Evolutionary conservation across 2,888 invertebrate species (phyloP), one percentile per base, ranked within the genome.

Genomic region (Sturmia bella): DNA sequence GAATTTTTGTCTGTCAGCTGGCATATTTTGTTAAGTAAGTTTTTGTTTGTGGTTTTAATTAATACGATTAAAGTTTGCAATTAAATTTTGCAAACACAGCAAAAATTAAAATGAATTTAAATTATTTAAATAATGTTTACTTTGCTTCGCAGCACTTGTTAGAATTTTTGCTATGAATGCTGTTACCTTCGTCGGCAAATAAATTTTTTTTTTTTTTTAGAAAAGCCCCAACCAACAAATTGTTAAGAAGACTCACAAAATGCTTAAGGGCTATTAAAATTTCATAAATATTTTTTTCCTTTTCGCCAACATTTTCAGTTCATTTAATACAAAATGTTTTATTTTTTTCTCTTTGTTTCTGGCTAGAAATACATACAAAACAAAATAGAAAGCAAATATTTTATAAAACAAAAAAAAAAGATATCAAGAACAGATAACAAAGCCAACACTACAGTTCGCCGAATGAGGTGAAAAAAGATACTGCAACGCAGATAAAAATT

Each of bases 201-300:
- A 50, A 15, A 7, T 12, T 15, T 21, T 27, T 59, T 15, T 50
- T 41, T n/a, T 12, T 32, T 56, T 32, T 24, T 56, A 54, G 27
- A 11, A 37, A 63, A 24, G 32, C 37, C 43, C 37, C 56, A 7
- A 56, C 1, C 12, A 57, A 56, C 15, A 27, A 37, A 21, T 19
- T 50, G 19, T 50, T 21, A 57, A 63, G 52, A 45, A 61, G 24
- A 32, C 59, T 32, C 64, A 32, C 63, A 63, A 63, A 54, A 32
- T 32, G 69, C 69, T 77, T 68, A 54, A 68, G 56, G 68, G 63
- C 66, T 68, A 68, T 69, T 73, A 68, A 72, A 76, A 77, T 63
- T 61, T 32, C 63, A 72, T 59, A 68, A 63, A 61, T 61, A 63
- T 56, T 32, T 3, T 56, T 76, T 56, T 76, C 27, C 19, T 54